phyloP scores from a whole-genome alignment of 53 echinoderm and acorn worm species.

The Echinarachnius parma region DNA sequence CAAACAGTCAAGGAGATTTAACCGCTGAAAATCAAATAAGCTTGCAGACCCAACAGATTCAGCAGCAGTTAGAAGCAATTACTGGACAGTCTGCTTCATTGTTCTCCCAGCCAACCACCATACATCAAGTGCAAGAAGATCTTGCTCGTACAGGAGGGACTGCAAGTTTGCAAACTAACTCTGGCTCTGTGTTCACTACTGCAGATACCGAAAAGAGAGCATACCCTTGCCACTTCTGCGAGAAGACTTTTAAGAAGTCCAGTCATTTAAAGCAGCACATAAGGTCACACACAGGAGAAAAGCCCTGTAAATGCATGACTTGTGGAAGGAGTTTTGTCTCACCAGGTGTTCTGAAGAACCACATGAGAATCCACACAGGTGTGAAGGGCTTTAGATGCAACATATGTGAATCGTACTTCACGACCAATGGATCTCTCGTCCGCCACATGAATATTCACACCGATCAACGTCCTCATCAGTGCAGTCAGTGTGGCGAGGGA shows the following conservation, averaged over 20 bases:
- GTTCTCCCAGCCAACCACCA: slow-evolving; percentile 58
- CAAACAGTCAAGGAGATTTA: slow-evolving; percentile 19
- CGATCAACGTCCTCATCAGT: slow-evolving; percentile 57
- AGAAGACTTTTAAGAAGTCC: slow-evolving; percentile 94
- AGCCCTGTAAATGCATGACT: slow-evolving; percentile 79
- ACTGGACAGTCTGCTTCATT: slow-evolving; percentile 73
- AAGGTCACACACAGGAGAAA: slow-evolving; percentile 90
- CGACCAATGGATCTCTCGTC: slow-evolving; percentile 90
- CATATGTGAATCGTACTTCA: slow-evolving; percentile 73
- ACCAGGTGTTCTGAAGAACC: slow-evolving; percentile 77
- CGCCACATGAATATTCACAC: slow-evolving; percentile 89
- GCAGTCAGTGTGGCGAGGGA: slow-evolving; percentile 66
- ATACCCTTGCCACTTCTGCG: slow-evolving; percentile 73
- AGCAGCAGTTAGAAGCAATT: slow-evolving; percentile 95
- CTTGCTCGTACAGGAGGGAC: slow-evolving; percentile 28
- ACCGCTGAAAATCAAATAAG: slow-evolving; percentile 82
- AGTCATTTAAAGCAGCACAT: slow-evolving; percentile 96
- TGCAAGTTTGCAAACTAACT: slow-evolving; percentile 21
- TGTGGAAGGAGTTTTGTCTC: slow-evolving; percentile 94
- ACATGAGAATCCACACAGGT: slow-evolving; percentile 79
- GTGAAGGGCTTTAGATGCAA: slow-evolving; percentile 73
- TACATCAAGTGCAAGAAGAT: slow-evolving; percentile 40
- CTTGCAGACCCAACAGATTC: slow-evolving; percentile 94
- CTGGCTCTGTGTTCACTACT: neutral
- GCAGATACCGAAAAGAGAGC: slow-evolving; percentile 58